Evolutionary conservation across 2,113 vertebrate species (phyloP), one percentile per base, ranked within the genome.

Genomic region (Psittacus erithacus): DNA sequence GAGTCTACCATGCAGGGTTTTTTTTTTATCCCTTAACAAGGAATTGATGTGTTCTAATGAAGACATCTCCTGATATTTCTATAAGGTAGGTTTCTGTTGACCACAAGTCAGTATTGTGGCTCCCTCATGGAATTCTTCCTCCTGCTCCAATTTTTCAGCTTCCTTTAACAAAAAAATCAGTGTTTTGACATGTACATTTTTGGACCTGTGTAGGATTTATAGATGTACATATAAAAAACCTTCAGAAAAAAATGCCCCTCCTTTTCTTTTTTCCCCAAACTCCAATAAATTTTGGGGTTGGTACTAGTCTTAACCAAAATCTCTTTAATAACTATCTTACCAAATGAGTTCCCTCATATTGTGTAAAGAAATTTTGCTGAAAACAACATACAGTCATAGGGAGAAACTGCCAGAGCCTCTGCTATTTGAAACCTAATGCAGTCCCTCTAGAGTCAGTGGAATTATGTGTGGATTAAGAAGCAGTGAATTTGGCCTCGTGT

Each of bases 301-400:
- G 27, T 84, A 84, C 9, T 47, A 64, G 18, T 62, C 52, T 92
- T 57, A 90, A 90, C 15, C 39, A 82, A 94, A 64, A 38, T 29
- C 39, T 67, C 13, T 93, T 90, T 81, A 73, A 71, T 84, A 94
- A 44, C 38, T 82, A 28, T 89, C 49, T 93, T 53, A 96, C 62
- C 69, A 94, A 79, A 90, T 64, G 43, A 88, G 15, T 76, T 94
- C 57, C 57, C n/a, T 84, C 35, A 39, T 27, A 52, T 4, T 79
- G 52, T 90, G 35, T 87, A 82, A 60, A 88, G 44, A 82, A 95
- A 88, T 28, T 52, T 57, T 95, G 65, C 57, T 95, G 91, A 96
- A 91, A 96, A 77, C 49, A 85, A 43, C 46, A n/a, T 19, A 47
- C 5, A 39, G 27, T 93, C 44, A 55, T 27, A 44, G 38, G 16